Evolutionary conservation across 2,888 invertebrate species (phyloP).

Genomic region (Heliconius erato): DNA sequence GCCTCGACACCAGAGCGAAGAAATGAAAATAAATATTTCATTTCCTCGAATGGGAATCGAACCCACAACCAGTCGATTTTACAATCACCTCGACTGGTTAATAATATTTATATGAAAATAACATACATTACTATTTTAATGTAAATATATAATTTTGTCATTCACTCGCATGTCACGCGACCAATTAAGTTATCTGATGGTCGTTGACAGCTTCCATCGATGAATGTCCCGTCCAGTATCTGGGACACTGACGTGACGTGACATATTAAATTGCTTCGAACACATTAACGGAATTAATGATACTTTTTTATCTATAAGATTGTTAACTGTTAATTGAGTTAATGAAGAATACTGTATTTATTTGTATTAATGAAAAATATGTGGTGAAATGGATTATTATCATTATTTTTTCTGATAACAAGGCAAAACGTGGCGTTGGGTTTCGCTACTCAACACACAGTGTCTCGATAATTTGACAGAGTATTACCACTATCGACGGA

Average conservation of each 20-base stretch:
- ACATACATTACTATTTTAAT: too few species aligned
- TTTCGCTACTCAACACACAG: neutral
- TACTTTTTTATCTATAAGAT: neutral
- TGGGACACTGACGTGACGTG: constrained; percentile 9
- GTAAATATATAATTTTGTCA: neutral
- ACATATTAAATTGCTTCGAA: constrained; percentile 25
- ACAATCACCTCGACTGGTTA: too few species aligned
- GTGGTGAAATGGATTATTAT: too few species aligned
- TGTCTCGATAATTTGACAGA: neutral
- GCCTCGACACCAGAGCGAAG: too few species aligned
- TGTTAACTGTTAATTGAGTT: neutral
- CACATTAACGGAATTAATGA: constrained; percentile 19
- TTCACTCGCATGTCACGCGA: neutral
- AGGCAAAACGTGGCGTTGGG: neutral
- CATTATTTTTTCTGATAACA: too few species aligned
- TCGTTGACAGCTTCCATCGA: constrained; percentile 34
- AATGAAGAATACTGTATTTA: neutral
- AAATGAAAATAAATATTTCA: too few species aligned
- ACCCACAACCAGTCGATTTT: too few species aligned
- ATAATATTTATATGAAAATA: too few species aligned
- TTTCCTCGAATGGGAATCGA: too few species aligned
- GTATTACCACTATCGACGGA: too few species aligned
- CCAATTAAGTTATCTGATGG: constrained; percentile 29
- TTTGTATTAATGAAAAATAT: too few species aligned
- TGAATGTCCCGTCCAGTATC: constrained; percentile 29